A percentile compares a stretch with the other conserved stretches of the same genome.
Evolutionary conservation across 2,888 invertebrate genomes (phyloP).

Genomic region (Coenonympha arcania): DNA sequence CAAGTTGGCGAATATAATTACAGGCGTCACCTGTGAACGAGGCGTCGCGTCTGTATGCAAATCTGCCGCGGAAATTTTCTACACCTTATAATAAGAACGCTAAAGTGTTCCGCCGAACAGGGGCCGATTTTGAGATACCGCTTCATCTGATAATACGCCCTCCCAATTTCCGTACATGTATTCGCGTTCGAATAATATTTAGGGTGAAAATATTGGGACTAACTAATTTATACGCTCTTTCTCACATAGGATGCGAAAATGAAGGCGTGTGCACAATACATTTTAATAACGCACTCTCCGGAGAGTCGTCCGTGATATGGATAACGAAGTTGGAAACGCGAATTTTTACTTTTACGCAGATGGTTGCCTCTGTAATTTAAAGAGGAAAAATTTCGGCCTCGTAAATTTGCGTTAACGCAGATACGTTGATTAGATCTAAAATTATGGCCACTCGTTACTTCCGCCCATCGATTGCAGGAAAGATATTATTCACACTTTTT

Average conservation of each 20-base stretch:
- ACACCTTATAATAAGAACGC: conserved; percentile 65
- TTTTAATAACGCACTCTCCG: conserved; percentile 68
- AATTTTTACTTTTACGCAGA: conserved; percentile 59
- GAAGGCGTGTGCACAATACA: conserved; percentile 64
- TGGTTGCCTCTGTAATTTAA: conserved; percentile 48
- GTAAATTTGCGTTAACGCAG: conserved; percentile 41
- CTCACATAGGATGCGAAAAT: conserved; percentile 46
- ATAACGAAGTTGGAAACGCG: conserved; percentile 62
- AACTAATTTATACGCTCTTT: conserved; percentile 65
- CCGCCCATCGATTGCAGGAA: conserved; percentile 4
- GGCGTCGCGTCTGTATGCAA: conserved; percentile 61
- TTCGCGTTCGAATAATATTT: conserved; percentile 60
- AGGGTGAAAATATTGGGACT: conserved; percentile 68
- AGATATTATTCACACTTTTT: neutral
- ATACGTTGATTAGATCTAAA: conserved; percentile 31
- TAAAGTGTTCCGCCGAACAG: conserved; percentile 40
- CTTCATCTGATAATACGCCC: conserved; percentile 65
- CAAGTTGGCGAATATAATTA: conserved; percentile 67
- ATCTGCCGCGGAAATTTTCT: conserved; percentile 59
- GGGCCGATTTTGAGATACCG: conserved; percentile 49
- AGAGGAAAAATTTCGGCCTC: conserved; percentile 38
- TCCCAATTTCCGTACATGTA: conserved; percentile 64
- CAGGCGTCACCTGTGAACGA: conserved; percentile 66
- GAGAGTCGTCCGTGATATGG: conserved; percentile 58
- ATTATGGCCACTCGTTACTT: conserved; percentile 30